phyloP scores from a whole-genome alignment of 2,888 invertebrate species.

The Tipula unca region DNA sequence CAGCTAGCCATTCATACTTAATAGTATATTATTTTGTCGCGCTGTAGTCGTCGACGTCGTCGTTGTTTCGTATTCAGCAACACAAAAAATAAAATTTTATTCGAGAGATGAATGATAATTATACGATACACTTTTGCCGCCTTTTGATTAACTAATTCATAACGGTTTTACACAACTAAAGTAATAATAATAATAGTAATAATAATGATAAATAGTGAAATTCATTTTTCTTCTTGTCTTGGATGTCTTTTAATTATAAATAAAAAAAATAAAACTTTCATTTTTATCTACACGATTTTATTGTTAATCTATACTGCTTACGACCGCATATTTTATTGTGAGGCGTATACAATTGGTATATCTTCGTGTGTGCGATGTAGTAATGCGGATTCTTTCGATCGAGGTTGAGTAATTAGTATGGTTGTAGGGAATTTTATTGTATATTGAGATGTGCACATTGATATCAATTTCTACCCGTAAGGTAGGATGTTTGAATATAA shows the following conservation, averaged over 20 bases:
- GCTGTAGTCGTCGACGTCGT: background rate
- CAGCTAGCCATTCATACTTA: background rate
- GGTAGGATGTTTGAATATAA: too few species aligned
- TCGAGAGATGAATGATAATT: background rate
- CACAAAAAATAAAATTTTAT: background rate
- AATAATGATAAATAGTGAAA: background rate
- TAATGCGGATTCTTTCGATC: background rate
- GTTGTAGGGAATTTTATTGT: background rate
- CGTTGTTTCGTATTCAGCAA: background rate
- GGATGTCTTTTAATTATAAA: background rate
- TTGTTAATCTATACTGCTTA: background rate
- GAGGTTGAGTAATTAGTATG: background rate
- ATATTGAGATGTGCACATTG: background rate
- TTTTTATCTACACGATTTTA: background rate
- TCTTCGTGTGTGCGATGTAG: background rate
- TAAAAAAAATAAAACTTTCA: background rate
- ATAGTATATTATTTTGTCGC: background rate
- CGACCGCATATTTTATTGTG: background rate
- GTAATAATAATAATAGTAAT: background rate
- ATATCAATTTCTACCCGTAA: background rate
- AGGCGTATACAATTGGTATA: background rate
- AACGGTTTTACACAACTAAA: background rate
- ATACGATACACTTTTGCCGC: background rate
- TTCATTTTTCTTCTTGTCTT: background rate
- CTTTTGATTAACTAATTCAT: background rate